These are phyloP conservation scores for Myodes glareolus DNA, from an alignment of 2,113 vertebrate species.

Conservation along the genomic window DNA sequence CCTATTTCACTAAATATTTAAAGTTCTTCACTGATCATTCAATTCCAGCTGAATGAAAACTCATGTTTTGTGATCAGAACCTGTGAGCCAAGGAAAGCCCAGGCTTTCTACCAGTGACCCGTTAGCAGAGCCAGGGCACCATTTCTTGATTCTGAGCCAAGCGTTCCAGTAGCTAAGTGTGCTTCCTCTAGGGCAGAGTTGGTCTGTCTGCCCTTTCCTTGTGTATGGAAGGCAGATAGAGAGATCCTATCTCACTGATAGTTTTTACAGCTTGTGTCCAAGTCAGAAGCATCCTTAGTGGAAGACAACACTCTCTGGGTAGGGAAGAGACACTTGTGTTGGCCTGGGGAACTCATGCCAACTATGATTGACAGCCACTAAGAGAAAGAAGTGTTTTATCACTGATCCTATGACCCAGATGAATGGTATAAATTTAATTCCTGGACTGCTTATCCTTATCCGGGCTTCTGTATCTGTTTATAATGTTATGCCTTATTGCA, in stretches of 20 bases:
- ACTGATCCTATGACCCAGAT: constrained; percentile 8
- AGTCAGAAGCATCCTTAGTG: constrained; percentile 29
- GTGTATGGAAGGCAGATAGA: background rate
- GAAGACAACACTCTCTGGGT: background rate
- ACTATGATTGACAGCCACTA: background rate
- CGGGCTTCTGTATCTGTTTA: constrained; percentile 46
- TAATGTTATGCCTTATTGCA: constrained; percentile 43
- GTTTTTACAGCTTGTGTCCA: constrained; percentile 34
- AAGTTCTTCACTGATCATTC: background rate
- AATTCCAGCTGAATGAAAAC: background rate
- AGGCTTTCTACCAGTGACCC: background rate
- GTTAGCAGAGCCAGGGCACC: background rate
- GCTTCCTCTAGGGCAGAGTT: background rate
- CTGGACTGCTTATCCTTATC: background rate
- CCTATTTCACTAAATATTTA: background rate
- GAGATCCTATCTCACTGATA: background rate
- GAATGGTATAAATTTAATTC: constrained; percentile 45
- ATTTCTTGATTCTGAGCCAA: background rate
- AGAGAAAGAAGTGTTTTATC: constrained; percentile 25
- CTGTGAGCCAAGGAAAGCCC: background rate
- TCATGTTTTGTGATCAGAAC: constrained; percentile 2
- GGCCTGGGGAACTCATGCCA: background rate
- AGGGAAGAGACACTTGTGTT: background rate
- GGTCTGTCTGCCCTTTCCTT: background rate
- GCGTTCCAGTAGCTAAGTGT: background rate